phyloP scores from a whole-genome alignment of 2,113 vertebrate genomes.

The Anguilla rostrata region DNA sequence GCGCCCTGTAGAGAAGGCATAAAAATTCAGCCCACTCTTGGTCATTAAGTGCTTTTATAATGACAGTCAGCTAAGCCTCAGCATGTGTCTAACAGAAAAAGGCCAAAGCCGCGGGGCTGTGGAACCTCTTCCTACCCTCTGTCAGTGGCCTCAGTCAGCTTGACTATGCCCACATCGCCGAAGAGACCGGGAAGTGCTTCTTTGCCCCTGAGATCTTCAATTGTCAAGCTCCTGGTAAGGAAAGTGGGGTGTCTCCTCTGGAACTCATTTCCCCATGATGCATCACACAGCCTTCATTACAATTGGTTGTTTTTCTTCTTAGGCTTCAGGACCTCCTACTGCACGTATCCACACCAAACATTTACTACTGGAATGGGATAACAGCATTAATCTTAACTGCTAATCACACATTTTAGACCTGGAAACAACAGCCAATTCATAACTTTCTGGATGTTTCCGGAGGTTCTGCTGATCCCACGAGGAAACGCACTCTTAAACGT shows the following conservation, averaged over 20 bases:
- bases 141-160: conserved; percentile 84
- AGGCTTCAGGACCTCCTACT: not conserved
- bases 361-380: not conserved
- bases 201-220: conserved; percentile 89
- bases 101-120: conserved; percentile 82
- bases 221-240: conserved; percentile 89
- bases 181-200: conserved; percentile 83
- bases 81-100: conserved; percentile 66
- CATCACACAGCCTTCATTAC: not conserved
- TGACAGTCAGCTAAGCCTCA: not conserved
- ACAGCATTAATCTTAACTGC: no score
- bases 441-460: no score
- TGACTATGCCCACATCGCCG: conserved; percentile 89
- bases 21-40: not conserved
- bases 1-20: not conserved
- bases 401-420: no score
- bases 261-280: not conserved
- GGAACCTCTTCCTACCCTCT: conserved; percentile 90
- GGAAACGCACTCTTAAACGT: not conserved
- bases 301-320: not conserved
- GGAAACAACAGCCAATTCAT: no score
- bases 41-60: not conserved
- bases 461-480: not conserved
- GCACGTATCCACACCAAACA: not conserved
- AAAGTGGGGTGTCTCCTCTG: not conserved